A percentile compares a stretch with the other conserved stretches of the same genome.
Evolutionary conservation across 2,888 invertebrate genomes (phyloP).

Genomic region (Meiosimyza decipiens): DNA sequence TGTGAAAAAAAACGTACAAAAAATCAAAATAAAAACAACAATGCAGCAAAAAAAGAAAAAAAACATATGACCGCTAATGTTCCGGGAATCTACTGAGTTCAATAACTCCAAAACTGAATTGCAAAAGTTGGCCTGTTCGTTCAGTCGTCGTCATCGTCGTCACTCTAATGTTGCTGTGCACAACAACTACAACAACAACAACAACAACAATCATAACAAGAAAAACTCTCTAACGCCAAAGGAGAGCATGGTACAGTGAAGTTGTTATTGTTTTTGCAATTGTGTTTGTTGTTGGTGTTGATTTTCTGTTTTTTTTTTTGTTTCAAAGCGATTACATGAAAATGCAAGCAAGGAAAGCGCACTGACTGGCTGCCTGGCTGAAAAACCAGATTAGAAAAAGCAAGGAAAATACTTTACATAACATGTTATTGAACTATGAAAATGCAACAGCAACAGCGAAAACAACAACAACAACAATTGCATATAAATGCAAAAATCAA

Average conservation of each 20-base stretch:
- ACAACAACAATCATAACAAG: constrained; percentile 23
- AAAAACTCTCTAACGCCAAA: constrained; percentile 21
- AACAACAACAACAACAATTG: constrained; percentile 42
- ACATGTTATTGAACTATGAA: constrained; percentile 64
- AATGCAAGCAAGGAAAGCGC: constrained; percentile 18
- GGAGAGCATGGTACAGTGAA: constrained; percentile 28
- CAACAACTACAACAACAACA: constrained; percentile 16
- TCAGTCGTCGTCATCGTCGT: too few relatives aligned
- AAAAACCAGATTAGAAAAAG: constrained; percentile 43
- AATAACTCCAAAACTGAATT: constrained; percentile 60
- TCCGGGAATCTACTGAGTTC: constrained; percentile 54
- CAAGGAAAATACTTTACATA: constrained; percentile 63
- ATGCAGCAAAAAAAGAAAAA: constrained; percentile 17
- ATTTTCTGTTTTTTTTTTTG: not conserved
- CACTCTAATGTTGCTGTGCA: constrained; percentile 14
- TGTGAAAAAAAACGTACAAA: too few relatives aligned
- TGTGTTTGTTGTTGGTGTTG: constrained; percentile 12
- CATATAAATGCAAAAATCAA: too few relatives aligned
- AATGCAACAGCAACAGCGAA: constrained; percentile 36
- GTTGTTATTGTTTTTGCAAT: constrained; percentile 26
- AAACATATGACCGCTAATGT: constrained; percentile 25
- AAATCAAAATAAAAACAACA: too few relatives aligned
- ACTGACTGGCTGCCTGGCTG: constrained; percentile 3
- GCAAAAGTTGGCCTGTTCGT: constrained; percentile 40
- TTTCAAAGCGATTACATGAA: constrained; percentile 27